Evolutionary conservation across 1,140 invertebrate species (phyloP).

Genomic region (Eriosoma lanigerum): DNA sequence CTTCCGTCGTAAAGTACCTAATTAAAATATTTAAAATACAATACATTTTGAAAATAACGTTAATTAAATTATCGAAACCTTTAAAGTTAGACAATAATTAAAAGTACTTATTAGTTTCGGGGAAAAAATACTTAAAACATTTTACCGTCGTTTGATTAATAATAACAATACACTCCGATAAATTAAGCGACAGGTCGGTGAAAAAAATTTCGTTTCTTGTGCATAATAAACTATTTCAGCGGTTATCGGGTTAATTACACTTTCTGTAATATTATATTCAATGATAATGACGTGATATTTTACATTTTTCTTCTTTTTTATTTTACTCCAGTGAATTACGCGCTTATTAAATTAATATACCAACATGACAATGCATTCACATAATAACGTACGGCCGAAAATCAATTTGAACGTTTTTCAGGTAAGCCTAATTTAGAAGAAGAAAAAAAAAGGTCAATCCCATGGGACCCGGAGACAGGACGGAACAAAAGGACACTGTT

Average conservation of each 20-base stretch:
- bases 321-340: neutral
- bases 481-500: slow-evolving; percentile 31
- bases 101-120: neutral
- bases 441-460: slow-evolving; percentile 41
- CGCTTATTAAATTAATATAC: slow-evolving; percentile 31
- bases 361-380: neutral
- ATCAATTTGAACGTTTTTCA: slow-evolving; percentile 39
- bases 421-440: slow-evolving; percentile 39
- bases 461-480: neutral
- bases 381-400: neutral
- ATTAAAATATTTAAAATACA: neutral
- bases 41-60: neutral
- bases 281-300: neutral
- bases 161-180: neutral
- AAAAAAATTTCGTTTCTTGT: neutral
- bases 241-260: neutral
- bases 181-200: neutral
- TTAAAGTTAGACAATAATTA: neutral
- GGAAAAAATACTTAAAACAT: neutral
- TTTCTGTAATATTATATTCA: too few relatives aligned
- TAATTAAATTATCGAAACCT: neutral
- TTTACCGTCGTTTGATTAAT: slow-evolving; percentile 16
- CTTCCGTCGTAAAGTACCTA: neutral
- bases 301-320: neutral
- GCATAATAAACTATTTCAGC: neutral